These are phyloP conservation scores for Limnephilus rhombicus DNA, from an alignment of 2,888 invertebrate species.

Conservation along the genomic window DNA sequence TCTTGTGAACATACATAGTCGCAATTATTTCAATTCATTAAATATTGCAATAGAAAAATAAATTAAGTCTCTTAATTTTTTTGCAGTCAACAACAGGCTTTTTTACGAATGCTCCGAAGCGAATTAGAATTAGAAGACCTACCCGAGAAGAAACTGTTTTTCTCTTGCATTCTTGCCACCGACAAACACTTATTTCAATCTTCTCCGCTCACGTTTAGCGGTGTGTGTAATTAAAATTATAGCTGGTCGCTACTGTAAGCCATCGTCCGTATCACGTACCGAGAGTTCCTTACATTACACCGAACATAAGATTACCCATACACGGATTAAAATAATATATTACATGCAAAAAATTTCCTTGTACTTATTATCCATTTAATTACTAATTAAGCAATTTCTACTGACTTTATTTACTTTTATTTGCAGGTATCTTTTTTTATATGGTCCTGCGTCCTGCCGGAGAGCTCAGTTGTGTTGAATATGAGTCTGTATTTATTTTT, in stretches of 20 bases:
- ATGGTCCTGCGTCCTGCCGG: too few relatives aligned
- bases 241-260: not conserved
- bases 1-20: too few relatives aligned
- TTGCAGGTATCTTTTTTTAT: too few relatives aligned
- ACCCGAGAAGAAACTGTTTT: not conserved
- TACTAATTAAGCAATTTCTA: too few relatives aligned
- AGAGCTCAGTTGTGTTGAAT: too few relatives aligned
- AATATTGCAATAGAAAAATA: too few relatives aligned
- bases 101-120: not conserved
- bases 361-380: too few relatives aligned
- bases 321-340: not conserved
- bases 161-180: not conserved
- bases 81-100: not conserved
- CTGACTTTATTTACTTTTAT: too few relatives aligned
- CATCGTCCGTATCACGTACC: constrained; percentile 2
- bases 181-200: not conserved
- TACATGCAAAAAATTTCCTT: too few relatives aligned
- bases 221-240: constrained; percentile 11
- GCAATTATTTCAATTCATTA: too few relatives aligned
- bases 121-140: not conserved
- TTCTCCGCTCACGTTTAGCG: constrained; percentile 4
- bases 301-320: not conserved
- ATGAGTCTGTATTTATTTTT: too few relatives aligned
- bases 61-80: not conserved
- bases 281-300: constrained; percentile 4